Evolutionary conservation across 2,888 invertebrate genomes (phyloP).

Genomic region (Drosophila prostipennis): DNA sequence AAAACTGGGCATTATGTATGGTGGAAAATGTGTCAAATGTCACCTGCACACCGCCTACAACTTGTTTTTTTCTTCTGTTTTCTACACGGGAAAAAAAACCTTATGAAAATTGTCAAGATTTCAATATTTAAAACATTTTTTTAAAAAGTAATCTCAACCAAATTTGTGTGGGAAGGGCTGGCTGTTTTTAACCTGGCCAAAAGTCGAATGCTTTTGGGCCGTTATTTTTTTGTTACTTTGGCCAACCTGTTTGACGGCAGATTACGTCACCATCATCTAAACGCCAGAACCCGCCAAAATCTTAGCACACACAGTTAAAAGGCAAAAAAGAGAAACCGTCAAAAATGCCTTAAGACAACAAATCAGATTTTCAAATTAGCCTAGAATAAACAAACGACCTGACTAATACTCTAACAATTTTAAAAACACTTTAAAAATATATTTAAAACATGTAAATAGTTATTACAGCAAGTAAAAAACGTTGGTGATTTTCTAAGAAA

Average conservation of each 20-base stretch:
- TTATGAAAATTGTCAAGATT: too few species aligned
- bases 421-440: background rate
- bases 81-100: background rate
- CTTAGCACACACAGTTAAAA: slow-evolving; percentile 5
- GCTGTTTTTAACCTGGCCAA: background rate
- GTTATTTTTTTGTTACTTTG: slow-evolving; percentile 22
- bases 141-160: background rate
- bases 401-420: slow-evolving; percentile 3
- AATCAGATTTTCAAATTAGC: slow-evolving; percentile 25
- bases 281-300: slow-evolving; percentile 32
- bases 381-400: background rate
- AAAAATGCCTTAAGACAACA: slow-evolving; percentile 26
- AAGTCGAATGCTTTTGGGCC: slow-evolving; percentile 16
- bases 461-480: background rate
- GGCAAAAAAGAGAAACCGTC: slow-evolving; percentile 18
- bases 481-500: background rate
- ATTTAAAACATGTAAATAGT: too few species aligned
- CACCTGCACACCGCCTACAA: slow-evolving; percentile 41
- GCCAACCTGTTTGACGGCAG: slow-evolving; percentile 39
- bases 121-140: too few species aligned
- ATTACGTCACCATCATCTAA: slow-evolving; percentile 35
- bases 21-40: slow-evolving; percentile 56
- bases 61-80: background rate
- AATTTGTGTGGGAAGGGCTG: slow-evolving; percentile 21
- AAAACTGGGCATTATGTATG: slow-evolving; percentile 15